A percentile compares a stretch with the other conserved stretches of the same genome.
phyloP scores from a whole-genome alignment of 2,113 vertebrate genomes.

The Ploceus nigricollis region DNA sequence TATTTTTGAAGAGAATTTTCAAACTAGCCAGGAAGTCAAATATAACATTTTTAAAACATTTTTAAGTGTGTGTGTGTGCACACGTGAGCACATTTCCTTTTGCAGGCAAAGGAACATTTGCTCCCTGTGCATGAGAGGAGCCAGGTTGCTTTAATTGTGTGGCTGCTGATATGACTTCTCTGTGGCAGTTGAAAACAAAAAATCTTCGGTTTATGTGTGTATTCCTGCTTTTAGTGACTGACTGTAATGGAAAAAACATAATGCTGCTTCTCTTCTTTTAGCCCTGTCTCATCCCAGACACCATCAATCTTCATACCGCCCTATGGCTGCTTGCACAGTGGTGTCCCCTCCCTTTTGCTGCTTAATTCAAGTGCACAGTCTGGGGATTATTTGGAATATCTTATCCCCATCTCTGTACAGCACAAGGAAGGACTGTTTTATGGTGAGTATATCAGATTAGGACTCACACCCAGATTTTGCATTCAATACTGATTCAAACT shows the following conservation, averaged over 20 bases:
- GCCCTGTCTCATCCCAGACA: neutral
- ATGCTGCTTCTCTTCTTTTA: neutral
- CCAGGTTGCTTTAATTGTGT: neutral
- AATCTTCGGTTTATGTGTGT: neutral
- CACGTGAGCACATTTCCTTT: neutral
- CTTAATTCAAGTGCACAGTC: neutral
- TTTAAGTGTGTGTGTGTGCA: neutral
- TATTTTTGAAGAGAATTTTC: slow-evolving; percentile 38
- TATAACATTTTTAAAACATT: neutral
- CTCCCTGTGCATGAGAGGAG: neutral
- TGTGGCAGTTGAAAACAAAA: neutral
- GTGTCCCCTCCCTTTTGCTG: neutral
- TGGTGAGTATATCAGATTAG: neutral
- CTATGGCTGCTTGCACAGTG: fast-evolving
- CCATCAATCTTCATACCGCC: neutral
- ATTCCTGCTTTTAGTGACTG: neutral
- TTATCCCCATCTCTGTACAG: neutral
- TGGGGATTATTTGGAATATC: neutral
- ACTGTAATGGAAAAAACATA: neutral
- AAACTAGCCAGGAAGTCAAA: slow-evolving; percentile 44
- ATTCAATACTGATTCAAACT: neutral
- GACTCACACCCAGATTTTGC: neutral
- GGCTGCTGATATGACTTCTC: neutral
- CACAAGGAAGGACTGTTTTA: neutral
- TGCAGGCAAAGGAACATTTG: neutral